These are phyloP conservation scores for Macaria notata DNA, from an alignment of 2,888 invertebrate species.

Conservation along the genomic window DNA sequence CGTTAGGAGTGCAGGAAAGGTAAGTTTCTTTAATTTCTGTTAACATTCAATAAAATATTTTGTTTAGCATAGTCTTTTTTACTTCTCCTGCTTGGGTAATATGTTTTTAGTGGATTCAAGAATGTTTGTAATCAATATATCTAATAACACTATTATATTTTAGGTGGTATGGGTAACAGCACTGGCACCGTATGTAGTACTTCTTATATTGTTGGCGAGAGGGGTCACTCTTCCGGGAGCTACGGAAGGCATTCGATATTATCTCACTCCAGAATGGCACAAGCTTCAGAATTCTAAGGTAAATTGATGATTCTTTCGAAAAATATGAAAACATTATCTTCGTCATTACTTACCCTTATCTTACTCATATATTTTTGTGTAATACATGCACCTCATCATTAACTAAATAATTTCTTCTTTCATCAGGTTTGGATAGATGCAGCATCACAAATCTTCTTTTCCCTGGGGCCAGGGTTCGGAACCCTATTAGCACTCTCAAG, in stretches of 20 bases:
- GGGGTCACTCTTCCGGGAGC: slow-evolving; percentile 94
- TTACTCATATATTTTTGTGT: too few relatives aligned
- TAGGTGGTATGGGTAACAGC: slow-evolving; percentile 98
- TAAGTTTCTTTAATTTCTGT: slow-evolving; percentile 51
- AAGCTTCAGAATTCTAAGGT: slow-evolving; percentile 90
- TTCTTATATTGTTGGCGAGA: slow-evolving; percentile 91
- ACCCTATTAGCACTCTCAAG: slow-evolving; percentile 94
- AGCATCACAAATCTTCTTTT: slow-evolving; percentile 97
- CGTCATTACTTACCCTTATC: too few relatives aligned
- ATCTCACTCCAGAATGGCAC: slow-evolving; percentile 94
- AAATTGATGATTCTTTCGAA: slow-evolving; percentile 6
- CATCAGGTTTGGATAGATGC: slow-evolving; percentile 95
- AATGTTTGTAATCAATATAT: neutral
- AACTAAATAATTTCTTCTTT: neutral
- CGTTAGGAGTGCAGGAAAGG: slow-evolving; percentile 95
- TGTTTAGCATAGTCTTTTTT: neutral
- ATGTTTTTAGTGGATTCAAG: too few relatives aligned
- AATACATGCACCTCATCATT: too few relatives aligned
- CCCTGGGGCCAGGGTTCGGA: slow-evolving; percentile 95
- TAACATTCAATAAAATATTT: neutral
- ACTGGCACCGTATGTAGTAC: slow-evolving; percentile 94
- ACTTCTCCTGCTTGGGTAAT: too few relatives aligned
- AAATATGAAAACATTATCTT: too few relatives aligned
- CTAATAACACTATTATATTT: slow-evolving; percentile 15
- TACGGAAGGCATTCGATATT: slow-evolving; percentile 92